A percentile compares a stretch with the other conserved stretches of the same genome.
phyloP scores from a whole-genome alignment of 1,140 invertebrate species.

The Drosophila nannoptera region DNA sequence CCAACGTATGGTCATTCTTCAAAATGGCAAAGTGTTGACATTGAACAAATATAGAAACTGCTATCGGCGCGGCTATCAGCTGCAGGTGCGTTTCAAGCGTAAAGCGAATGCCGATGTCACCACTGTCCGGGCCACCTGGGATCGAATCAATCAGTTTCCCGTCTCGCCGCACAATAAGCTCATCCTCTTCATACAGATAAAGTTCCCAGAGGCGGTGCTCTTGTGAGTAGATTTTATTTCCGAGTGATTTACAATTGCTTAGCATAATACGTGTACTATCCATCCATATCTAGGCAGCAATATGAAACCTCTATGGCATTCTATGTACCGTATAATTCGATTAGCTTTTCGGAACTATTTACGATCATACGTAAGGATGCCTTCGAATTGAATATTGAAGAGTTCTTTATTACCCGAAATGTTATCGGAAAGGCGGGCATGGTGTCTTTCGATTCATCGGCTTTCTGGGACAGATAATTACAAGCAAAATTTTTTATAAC shows the following conservation, averaged over 20 bases:
- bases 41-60: slow-evolving; percentile 83
- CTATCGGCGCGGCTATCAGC: slow-evolving; percentile 65
- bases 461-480: no score
- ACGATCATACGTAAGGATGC: slow-evolving; percentile 45
- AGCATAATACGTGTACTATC: neutral
- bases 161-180: slow-evolving; percentile 55
- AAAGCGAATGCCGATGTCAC: slow-evolving; percentile 54
- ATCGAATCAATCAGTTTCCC: slow-evolving; percentile 60
- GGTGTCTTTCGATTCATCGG: slow-evolving; percentile 20
- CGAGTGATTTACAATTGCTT: neutral
- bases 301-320: slow-evolving; percentile 36
- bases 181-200: slow-evolving; percentile 47
- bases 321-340: slow-evolving; percentile 22
- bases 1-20: slow-evolving; percentile 89
- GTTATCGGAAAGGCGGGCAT: slow-evolving; percentile 10
- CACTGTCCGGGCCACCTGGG: slow-evolving; percentile 47
- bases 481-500: no score
- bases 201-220: slow-evolving; percentile 50
- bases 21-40: slow-evolving; percentile 86
- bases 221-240: slow-evolving; percentile 28
- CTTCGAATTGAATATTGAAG: slow-evolving; percentile 64
- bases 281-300: slow-evolving; percentile 19
- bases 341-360: slow-evolving; percentile 50
- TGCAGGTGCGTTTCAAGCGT: slow-evolving; percentile 64
- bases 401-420: slow-evolving; percentile 56